A percentile compares a stretch with the other conserved stretches of the same genome.
Conservation (phyloP, 2,797 vertebrate species). For the Iguana delicatissima region DNA sequence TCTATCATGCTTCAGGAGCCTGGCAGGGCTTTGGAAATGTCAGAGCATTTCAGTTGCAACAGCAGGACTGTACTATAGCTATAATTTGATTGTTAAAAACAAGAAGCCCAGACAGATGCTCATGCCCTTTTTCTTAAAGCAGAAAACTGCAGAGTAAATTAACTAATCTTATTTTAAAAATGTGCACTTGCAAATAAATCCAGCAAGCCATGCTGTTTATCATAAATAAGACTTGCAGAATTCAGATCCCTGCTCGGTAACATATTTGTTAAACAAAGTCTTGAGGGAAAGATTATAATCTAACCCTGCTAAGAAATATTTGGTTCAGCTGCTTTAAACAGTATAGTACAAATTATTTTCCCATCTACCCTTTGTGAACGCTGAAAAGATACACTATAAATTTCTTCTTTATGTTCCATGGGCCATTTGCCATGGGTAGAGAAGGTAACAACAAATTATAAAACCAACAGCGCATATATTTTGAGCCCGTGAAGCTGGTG, state of each 20-base stretch:
- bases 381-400: conserved; percentile 53
- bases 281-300: not conserved
- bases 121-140: not conserved
- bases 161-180: conserved; percentile 17
- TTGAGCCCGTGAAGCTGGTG: conserved; percentile 26
- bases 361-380: conserved; percentile 55
- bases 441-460: conserved; percentile 67
- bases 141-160: not conserved
- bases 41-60: not conserved
- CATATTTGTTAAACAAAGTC: not conserved
- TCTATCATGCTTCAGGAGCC: too few species aligned
- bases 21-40: not conserved
- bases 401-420: conserved; percentile 64
- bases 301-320: not conserved
- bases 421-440: conserved; percentile 62
- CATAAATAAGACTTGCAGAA: not conserved
- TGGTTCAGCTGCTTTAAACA: not conserved
- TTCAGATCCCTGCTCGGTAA: not conserved
- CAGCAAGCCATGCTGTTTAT: not conserved
- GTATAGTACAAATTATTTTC: conserved; percentile 41
- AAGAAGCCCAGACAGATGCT: not conserved
- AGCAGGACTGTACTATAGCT: not conserved
- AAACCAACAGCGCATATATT: conserved; percentile 48
- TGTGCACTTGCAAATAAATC: not conserved
- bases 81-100: conserved; percentile 7